These are phyloP conservation scores for Holothuria glaberrima DNA, from an alignment of 35 echinoderm and acorn worm species.

Conservation along the genomic window DNA sequence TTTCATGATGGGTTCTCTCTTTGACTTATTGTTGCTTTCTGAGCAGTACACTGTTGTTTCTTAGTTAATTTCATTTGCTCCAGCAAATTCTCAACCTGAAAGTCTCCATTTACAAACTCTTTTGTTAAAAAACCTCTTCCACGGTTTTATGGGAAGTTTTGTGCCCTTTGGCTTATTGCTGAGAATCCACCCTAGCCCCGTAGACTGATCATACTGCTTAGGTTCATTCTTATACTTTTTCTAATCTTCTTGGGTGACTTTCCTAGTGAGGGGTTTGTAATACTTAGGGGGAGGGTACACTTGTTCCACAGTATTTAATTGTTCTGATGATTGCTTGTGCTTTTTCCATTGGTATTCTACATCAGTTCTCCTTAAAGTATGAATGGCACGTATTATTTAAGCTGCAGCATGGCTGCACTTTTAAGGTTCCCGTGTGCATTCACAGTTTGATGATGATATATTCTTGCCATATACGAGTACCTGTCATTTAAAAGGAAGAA, in stretches of 20 bases:
- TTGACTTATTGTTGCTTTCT: slow-evolving; percentile 29
- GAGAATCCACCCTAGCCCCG: background rate
- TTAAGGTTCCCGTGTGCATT: background rate
- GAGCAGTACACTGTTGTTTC: background rate
- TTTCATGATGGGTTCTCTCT: slow-evolving; percentile 8
- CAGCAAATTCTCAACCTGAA: background rate
- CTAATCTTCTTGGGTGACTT: background rate
- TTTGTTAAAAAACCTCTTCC: background rate
- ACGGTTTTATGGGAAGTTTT: slow-evolving; percentile 26
- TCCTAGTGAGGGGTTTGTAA: slow-evolving; percentile 33
- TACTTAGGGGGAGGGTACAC: background rate
- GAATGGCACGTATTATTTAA: slow-evolving; percentile 4
- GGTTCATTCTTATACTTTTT: background rate
- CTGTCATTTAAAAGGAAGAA: background rate
- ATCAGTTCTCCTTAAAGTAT: slow-evolving; percentile 25
- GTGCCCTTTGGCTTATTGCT: background rate
- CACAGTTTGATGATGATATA: slow-evolving; percentile 20
- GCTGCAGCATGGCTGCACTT: slow-evolving; percentile 25
- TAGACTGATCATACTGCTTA: background rate
- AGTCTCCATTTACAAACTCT: background rate
- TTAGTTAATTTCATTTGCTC: background rate
- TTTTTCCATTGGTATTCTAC: slow-evolving; percentile 5
- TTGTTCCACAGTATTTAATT: background rate
- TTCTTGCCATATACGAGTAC: background rate
- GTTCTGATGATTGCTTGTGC: background rate